These are phyloP conservation scores for Zaprionus taronus DNA, from an alignment of 1,140 invertebrate species.

Conservation along the genomic window DNA sequence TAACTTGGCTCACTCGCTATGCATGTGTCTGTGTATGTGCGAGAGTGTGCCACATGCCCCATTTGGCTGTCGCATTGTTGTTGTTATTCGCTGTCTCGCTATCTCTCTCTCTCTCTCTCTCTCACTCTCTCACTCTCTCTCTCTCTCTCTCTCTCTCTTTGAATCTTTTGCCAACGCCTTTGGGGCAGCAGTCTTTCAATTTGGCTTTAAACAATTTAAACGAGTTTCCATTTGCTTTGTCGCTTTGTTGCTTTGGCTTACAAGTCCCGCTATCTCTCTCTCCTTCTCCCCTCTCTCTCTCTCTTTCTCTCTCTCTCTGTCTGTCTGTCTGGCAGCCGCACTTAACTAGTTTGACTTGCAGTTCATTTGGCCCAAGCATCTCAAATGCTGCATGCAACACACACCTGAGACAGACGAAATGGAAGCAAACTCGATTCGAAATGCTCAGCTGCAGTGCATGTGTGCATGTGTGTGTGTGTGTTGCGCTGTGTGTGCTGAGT, in stretches of 20 bases:
- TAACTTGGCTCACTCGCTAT: slow-evolving; percentile 2
- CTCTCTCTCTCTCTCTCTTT: slow-evolving; percentile 5
- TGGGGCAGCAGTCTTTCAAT: slow-evolving; percentile 53
- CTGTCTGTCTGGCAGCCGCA: slow-evolving; percentile 45
- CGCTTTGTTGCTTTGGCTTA: slow-evolving; percentile 42
- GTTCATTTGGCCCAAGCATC: slow-evolving; percentile 71
- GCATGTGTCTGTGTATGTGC: slow-evolving; percentile 9
- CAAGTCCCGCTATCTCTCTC: slow-evolving; percentile 12
- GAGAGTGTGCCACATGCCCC: slow-evolving; percentile 56
- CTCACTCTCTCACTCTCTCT: slow-evolving; percentile 11
- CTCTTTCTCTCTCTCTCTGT: neutral
- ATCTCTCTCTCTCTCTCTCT: slow-evolving; percentile 11
- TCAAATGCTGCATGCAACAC: slow-evolving; percentile 59
- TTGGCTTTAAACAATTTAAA: slow-evolving; percentile 77
- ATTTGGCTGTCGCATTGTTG: slow-evolving; percentile 50
- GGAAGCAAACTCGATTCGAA: slow-evolving; percentile 44
- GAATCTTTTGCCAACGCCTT: slow-evolving; percentile 47
- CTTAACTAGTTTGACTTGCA: slow-evolving; percentile 77
- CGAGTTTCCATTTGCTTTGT: slow-evolving; percentile 69
- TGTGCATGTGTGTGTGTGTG: slow-evolving; percentile 3
- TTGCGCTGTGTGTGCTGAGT: slow-evolving; percentile 27
- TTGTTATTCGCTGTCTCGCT: slow-evolving; percentile 5
- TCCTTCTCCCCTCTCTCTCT: slow-evolving; percentile 32
- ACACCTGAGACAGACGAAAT: slow-evolving; percentile 5
- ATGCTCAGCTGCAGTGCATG: slow-evolving; percentile 31